Evolutionary conservation across 2,113 vertebrate species (phyloP), one percentile per base, ranked within the genome.

Genomic region (Acinonyx jubatus): DNA sequence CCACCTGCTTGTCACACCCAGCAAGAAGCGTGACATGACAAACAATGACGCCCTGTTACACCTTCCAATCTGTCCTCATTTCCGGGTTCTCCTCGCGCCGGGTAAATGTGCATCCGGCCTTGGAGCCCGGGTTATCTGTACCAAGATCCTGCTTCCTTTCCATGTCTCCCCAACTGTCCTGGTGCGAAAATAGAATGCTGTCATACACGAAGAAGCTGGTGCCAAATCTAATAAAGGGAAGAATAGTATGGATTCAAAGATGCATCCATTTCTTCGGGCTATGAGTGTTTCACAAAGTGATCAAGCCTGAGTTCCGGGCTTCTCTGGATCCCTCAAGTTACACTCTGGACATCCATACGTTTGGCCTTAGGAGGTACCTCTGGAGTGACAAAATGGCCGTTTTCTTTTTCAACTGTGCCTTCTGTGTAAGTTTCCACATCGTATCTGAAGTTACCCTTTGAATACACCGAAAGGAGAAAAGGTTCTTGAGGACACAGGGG

Each of bases 331-430:
- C n/a, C 27, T 19, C 48, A 23, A 31, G 57, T n/a, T 65, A 0
- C 14, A 19, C 33, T 25, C 1, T 16, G 16, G 29, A 18, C 41
- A 52, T 86, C 94, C 94, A 45, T 23, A 92, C 79, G 95, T 78
- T 96, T 92, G 61, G 83, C 91, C 96, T 89, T 96, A 50, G 13
- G 81, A 45, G 93, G 65, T 96, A 1, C 36, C 81, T 86, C 79
- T 71, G 50, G 78, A 90, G 93, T 96, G 84, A 95, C 94, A 91
- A 88, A 90, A n/a, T n/a, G 3, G 0, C 71, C 4, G 27, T 91
- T 90, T 98, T 91, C 92, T 79, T 85, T 93, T 36, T 96, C 68
- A 80, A 18, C 79, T 61, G 27, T 93, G 71, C 84, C 81, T 92
- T 61, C 33, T 0, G 63, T 96, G 52, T 89, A 69, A 89, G 33